Percentiles rank a stretch among this genome's conserved stretches.
Conservation (phyloP, 2,797 vertebrate species). For the Huso huso region DNA sequence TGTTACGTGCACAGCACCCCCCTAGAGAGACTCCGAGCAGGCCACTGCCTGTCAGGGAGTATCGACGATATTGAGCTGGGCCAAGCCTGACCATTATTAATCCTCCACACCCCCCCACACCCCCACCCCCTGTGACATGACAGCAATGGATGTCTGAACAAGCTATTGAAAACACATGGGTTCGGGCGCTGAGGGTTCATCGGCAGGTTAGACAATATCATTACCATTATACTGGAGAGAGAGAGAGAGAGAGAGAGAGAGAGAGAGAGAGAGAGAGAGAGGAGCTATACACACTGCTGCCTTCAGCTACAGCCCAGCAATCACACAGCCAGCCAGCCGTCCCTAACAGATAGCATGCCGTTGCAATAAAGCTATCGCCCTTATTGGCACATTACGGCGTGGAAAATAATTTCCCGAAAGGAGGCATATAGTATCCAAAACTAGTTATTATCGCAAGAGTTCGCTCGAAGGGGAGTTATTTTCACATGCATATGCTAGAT, state of each 20-base stretch:
- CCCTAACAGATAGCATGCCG: too few relatives aligned
- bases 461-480: too few relatives aligned
- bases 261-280: neutral
- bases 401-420: too few relatives aligned
- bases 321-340: too few relatives aligned
- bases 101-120: slow-evolving; percentile 42
- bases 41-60: slow-evolving; percentile 38
- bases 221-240: neutral
- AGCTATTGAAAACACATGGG: slow-evolving; percentile 54
- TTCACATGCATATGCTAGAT: too few relatives aligned
- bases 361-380: too few relatives aligned
- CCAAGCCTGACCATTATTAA: slow-evolving; percentile 62
- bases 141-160: slow-evolving; percentile 62
- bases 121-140: slow-evolving; percentile 56
- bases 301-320: too few relatives aligned
- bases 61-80: slow-evolving; percentile 55
- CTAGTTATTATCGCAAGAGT: too few relatives aligned
- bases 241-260: neutral
- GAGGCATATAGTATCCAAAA: too few relatives aligned
- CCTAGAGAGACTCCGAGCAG: slow-evolving; percentile 45
- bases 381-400: too few relatives aligned
- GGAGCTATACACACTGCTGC: neutral
- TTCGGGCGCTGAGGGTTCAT: slow-evolving; percentile 17
- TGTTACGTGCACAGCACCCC: slow-evolving; percentile 36
- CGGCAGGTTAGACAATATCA: slow-evolving; percentile 16